Evolutionary conservation across 2,113 vertebrate species (phyloP).

Genomic region (Pungitius pungitius): DNA sequence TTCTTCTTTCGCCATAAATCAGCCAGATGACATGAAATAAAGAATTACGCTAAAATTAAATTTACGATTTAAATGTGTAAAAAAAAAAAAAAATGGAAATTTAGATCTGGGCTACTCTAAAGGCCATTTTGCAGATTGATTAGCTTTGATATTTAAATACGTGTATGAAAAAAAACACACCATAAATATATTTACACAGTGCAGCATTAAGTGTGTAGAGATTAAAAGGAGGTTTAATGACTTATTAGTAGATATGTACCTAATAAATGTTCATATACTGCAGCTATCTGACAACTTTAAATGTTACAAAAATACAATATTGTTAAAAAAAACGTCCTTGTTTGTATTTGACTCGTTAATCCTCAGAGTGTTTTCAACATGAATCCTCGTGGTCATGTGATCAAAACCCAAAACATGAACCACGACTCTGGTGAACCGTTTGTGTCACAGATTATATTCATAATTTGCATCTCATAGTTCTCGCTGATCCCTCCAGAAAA

Average conservation of each 20-base stretch:
- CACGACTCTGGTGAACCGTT: slow-evolving; percentile 19
- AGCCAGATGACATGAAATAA: not conserved
- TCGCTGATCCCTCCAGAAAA: slow-evolving; percentile 25
- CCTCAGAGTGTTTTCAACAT: slow-evolving; percentile 19
- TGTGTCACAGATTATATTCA: slow-evolving; percentile 39
- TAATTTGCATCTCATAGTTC: slow-evolving; percentile 60
- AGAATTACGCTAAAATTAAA: not conserved
- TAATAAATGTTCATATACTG: not conserved
- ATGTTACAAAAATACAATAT: slow-evolving; percentile 57
- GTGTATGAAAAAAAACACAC: not conserved
- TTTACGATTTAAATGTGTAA: not conserved
- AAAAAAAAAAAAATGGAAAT: not conserved
- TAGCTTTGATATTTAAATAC: not conserved
- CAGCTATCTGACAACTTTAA: slow-evolving; percentile 5
- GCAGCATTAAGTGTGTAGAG: not conserved
- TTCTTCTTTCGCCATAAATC: not conserved
- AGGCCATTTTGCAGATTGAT: not conserved
- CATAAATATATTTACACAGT: slow-evolving; percentile 49
- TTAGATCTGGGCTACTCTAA: not conserved
- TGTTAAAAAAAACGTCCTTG: slow-evolving; percentile 20
- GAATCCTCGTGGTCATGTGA: not conserved
- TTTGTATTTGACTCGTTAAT: not conserved
- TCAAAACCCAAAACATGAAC: slow-evolving; percentile 11
- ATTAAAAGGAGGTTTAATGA: not conserved
- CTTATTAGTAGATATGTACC: not conserved